A percentile compares a stretch with the other conserved stretches of the same genome.
These are phyloP conservation scores for Hylia prasina DNA, from an alignment of 2,113 vertebrate species.

Conservation along the genomic window DNA sequence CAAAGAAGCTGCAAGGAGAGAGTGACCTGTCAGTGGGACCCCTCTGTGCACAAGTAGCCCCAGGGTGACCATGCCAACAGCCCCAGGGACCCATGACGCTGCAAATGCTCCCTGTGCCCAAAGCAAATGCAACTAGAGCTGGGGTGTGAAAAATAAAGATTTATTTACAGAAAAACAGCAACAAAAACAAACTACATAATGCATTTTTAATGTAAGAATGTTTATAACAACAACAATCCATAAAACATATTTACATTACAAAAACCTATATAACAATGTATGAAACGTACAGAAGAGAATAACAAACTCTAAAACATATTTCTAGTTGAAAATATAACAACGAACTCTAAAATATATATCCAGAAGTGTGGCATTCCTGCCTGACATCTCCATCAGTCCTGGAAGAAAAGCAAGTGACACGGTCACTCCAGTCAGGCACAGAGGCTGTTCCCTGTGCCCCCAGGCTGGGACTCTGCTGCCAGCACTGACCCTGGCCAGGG, in stretches of 20 bases:
- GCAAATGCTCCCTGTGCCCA: not conserved
- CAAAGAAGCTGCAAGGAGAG: not conserved
- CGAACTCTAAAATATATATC: not conserved
- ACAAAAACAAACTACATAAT: not conserved
- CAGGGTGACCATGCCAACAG: not conserved
- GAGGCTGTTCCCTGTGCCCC: not conserved
- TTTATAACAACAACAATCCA: not conserved
- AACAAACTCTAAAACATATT: not conserved
- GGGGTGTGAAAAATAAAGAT: not conserved
- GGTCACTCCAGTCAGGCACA: rapidly evolving
- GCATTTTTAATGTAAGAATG: not conserved
- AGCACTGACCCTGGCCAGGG: not conserved
- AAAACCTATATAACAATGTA: not conserved
- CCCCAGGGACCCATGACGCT: too few species aligned
- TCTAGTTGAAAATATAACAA: not conserved
- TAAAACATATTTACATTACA: not conserved
- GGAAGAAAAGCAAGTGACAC: rapidly evolving
- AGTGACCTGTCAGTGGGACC: not conserved
- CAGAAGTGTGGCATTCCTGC: not conserved
- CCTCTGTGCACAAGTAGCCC: not conserved
- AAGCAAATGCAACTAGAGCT: not conserved
- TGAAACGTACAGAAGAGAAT: not conserved
- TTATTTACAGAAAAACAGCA: not conserved
- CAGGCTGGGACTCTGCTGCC: not conserved
- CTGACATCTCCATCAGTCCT: not conserved